Evolutionary conservation across 2,113 vertebrate genomes (phyloP).

Genomic region (Megaceryle maxima): DNA sequence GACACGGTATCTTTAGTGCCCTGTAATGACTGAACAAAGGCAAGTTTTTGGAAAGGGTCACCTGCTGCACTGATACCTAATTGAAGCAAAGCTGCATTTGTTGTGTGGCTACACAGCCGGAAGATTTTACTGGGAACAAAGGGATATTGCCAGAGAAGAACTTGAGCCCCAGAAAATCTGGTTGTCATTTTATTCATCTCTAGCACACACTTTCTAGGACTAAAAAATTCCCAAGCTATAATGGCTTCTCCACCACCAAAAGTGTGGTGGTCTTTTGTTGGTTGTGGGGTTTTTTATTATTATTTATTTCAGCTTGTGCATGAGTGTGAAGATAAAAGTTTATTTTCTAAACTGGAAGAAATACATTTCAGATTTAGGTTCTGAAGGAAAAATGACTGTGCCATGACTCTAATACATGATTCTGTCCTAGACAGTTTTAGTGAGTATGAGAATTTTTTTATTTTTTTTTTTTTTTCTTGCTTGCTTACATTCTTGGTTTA

Average conservation of each 20-base stretch:
- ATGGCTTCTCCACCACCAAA: not conserved
- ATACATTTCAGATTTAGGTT: not conserved
- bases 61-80: not conserved
- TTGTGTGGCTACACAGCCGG: not conserved
- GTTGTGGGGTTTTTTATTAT: not conserved
- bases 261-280: too few relatives aligned
- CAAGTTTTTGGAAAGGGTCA: not conserved
- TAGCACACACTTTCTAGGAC: not conserved
- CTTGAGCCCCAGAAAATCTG: not conserved
- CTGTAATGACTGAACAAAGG: not conserved
- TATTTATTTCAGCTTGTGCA: not conserved
- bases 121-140: not conserved
- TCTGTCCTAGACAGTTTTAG: not conserved
- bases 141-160: not conserved
- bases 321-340: not conserved
- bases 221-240: not conserved
- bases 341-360: not conserved
- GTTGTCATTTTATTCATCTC: not conserved
- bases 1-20: not conserved
- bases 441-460: not conserved
- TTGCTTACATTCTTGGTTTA: not conserved
- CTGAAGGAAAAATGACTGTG: not conserved
- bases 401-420: not conserved
- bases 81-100: not conserved
- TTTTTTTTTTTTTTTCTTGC: not conserved